Conservation (phyloP, 1,140 invertebrate species). For the Platorchestia sp. region DNA sequence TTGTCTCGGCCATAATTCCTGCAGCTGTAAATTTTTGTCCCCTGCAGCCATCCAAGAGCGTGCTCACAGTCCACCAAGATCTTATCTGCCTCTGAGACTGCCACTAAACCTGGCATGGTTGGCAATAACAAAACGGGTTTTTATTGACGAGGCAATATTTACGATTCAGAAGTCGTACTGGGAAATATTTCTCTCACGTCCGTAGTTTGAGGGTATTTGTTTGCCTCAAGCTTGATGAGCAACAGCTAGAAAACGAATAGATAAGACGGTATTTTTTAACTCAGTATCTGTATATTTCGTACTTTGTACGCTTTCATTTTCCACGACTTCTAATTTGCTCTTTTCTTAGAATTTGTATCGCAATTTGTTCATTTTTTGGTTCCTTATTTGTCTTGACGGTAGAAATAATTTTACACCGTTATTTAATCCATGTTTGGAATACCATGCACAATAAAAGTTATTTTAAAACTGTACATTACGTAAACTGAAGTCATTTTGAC, state of each 20-base stretch:
- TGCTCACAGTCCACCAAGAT: not conserved
- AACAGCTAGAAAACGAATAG: not conserved
- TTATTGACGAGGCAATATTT: not conserved
- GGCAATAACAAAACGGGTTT: not conserved
- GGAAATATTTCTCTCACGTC: not conserved
- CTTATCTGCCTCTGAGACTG: not conserved
- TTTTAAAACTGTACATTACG: too few species aligned
- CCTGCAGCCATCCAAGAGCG: not conserved
- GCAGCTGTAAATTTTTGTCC: not conserved
- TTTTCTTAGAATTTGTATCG: too few species aligned
- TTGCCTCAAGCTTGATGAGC: not conserved
- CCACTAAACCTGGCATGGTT: not conserved
- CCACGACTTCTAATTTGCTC: not conserved
- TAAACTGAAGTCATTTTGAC: too few species aligned
- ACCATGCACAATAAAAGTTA: too few species aligned
- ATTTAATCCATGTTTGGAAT: too few species aligned
- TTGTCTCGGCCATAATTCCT: not conserved
- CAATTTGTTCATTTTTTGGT: too few species aligned
- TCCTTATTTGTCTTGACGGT: too few species aligned
- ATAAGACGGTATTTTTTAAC: not conserved
- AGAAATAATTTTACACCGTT: too few species aligned
- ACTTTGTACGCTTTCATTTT: not conserved
- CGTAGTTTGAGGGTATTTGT: too few species aligned
- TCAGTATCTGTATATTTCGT: not conserved
- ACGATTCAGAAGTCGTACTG: not conserved